Evolutionary conservation across 2,888 invertebrate species (phyloP), one percentile per base, ranked within the genome.

Genomic region (Cecidostiba fungosa): DNA sequence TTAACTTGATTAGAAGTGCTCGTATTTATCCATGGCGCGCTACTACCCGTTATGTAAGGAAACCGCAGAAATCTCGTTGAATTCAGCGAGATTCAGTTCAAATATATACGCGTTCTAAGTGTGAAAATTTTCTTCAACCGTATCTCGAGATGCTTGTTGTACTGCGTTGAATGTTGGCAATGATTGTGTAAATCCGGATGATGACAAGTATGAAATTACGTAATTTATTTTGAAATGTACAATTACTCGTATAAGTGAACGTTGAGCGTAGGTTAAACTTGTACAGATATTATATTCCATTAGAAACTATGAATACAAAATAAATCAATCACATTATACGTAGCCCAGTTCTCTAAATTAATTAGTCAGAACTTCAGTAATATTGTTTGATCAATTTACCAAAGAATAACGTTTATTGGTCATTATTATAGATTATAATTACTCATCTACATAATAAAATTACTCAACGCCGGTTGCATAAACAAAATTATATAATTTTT

Each of bases 1-100:
- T 81, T 47, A 39, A 73, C 43, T 62, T 81, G 81, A 83, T 77
- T 83, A 83, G 70, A 83, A 77, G 54, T 77, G 77, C 70, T 70
- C 10, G 82, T 83, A 77, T 77, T 77, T 77, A 54, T 77, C 70
- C 70, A 72, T 43, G 43, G 59, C 32, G 43, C 69, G 54, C 54
- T 19, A 19, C 4, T 50, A 69, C 32, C 29, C 69, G 66, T 76
- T 70, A 47, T 50, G 69, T 66, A 82, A 70, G 50, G 47, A 32
- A 82, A 69, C 70, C 54, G 12, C 82, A 29, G 77, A 77, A 83
- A 70, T 83, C n/a, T 14, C 16, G 54, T 39, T 39, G 70, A 70
- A 70, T 29, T 19, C 19, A 3, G 16, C 29, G 29, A n/a, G 59
- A 39, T 72, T 72, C 23, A 80, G 72, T 80, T 59, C 39, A 54